phyloP scores from a whole-genome alignment of 2,888 invertebrate species.

The Teleiodes luculella region DNA sequence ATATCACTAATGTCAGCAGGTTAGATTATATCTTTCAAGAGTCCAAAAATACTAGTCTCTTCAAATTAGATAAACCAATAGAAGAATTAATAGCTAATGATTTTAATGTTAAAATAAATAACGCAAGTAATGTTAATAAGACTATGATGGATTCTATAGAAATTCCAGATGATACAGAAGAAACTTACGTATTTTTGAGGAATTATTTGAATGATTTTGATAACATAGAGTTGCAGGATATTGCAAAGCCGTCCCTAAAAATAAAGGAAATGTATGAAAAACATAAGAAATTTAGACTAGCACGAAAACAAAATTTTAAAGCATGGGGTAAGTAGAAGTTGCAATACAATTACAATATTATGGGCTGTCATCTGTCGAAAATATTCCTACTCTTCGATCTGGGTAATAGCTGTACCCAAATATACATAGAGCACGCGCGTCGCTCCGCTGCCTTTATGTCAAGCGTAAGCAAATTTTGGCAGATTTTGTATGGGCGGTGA shows the following conservation, averaged over 20 bases:
- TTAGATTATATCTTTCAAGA: background rate
- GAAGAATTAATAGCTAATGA: background rate
- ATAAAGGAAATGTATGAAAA: background rate
- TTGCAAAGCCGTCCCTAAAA: background rate
- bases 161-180: background rate
- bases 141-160: background rate
- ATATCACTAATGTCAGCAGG: background rate
- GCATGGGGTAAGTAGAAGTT: background rate
- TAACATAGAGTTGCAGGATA: background rate
- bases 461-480: no score
- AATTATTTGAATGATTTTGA: background rate
- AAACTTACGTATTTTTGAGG: background rate
- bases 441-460: no score
- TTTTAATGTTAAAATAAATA: background rate
- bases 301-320: background rate
- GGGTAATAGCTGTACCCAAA: no score
- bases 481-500: no score
- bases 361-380: no score
- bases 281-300: slow-evolving; percentile 41
- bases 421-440: no score
- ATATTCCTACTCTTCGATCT: no score
- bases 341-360: no score
- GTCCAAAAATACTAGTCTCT: background rate
- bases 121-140: background rate
- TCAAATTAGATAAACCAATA: background rate